Evolutionary conservation across 1,140 invertebrate genomes (phyloP), one percentile per base, ranked within the genome.

Genomic region (Lepidurus couesii): DNA sequence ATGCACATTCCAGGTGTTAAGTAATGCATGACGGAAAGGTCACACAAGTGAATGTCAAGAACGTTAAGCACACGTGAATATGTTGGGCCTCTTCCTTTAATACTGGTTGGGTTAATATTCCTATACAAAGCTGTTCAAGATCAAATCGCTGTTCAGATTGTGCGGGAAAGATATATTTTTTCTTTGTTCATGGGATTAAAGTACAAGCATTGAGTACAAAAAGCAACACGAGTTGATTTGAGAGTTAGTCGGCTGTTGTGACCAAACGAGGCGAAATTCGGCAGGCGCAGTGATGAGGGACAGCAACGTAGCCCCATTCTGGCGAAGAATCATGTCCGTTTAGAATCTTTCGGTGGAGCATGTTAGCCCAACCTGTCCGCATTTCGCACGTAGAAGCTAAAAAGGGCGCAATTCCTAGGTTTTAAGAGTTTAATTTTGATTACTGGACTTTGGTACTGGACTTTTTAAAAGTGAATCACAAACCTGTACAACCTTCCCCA

Each of bases 221-320:
- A 34, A 34, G 34, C 34, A 34, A 34, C 34, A 34, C 2, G 34
- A 34, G 34, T 34, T 34, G 34, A 34, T 34, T 34, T 34, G 34
- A 0, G 34, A 34, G 34, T 34, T 34, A 34, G 34, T 34, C 34
- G 34, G 3, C 34, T 34, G 34, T 34, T 34, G 34, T 34, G 3
- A 34, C 34, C 34, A 34, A 34, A 34, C 77, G 45, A 42, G 77
- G 77, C 34, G 44, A 78, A 74, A 78, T 78, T 47, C 77, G 44
- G 24, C 77, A 78, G 7, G 77, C 77, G 26, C 77, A 78, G 53
- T 78, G 77, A 42, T 78, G 77, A 7, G 77, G 77, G 11, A 78
- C 77, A 8, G 77, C 45, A 11, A 78, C 77, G 77, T 78, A 78
- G 24, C 77, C 77, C 77, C 77, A 78, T n/a, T 65, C 24, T 34